phyloP scores from a whole-genome alignment of 2,888 invertebrate species.

The Synanthedon tipuliformis region DNA sequence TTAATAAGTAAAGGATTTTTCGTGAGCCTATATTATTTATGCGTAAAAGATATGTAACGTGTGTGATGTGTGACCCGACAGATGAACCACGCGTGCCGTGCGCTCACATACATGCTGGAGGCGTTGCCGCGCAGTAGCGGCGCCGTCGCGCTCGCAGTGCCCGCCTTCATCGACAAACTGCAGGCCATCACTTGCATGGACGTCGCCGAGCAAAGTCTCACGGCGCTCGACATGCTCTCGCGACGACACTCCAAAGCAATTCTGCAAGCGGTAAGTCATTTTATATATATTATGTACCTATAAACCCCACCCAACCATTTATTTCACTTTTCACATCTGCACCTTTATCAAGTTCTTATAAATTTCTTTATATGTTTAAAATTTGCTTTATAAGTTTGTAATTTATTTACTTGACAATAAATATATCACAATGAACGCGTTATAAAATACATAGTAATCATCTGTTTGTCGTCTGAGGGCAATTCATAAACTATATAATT shows the following conservation, averaged over 20 bases:
- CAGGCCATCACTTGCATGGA: constrained; percentile 99
- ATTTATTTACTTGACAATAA: neutral
- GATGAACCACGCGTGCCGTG: constrained; percentile 99
- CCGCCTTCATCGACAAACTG: constrained; percentile 95
- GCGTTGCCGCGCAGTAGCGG: constrained; percentile 96
- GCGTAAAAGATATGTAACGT: constrained; percentile 1
- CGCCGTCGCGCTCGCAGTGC: constrained; percentile 96
- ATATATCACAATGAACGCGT: neutral
- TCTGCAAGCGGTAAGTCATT: constrained; percentile 79
- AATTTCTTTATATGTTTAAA: too few species aligned
- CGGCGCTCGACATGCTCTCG: constrained; percentile 97
- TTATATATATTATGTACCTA: too few species aligned
- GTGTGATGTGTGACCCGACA: constrained; percentile 21
- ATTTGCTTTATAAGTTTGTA: too few species aligned
- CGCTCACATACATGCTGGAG: constrained; percentile 99
- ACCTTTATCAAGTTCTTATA: too few species aligned
- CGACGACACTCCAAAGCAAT: constrained; percentile 97
- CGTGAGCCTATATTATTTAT: neutral
- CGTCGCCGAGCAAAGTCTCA: constrained; percentile 98
- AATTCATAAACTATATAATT: neutral
- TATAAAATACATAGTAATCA: neutral
- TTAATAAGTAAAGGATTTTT: too few species aligned
- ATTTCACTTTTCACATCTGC: too few species aligned
- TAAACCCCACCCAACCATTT: too few species aligned
- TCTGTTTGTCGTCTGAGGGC: too few species aligned